A percentile compares a stretch with the other conserved stretches of the same genome.
These are phyloP conservation scores for Agrotis ipsilon DNA, from an alignment of 2,888 invertebrate species.

Conservation along the genomic window DNA sequence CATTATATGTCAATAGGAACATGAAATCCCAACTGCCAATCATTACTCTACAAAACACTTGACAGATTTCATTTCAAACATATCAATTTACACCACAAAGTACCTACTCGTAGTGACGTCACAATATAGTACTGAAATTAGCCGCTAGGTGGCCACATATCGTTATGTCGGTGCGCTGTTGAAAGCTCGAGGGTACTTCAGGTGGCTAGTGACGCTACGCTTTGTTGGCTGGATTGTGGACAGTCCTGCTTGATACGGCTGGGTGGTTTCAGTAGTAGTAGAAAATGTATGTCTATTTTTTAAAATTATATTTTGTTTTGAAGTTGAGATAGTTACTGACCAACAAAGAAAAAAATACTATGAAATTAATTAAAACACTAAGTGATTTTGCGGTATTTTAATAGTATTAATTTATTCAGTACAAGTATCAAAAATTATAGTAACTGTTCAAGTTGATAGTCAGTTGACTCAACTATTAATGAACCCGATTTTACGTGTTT, in stretches of 20 bases:
- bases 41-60: not conserved
- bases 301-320: not conserved
- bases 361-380: too few relatives aligned
- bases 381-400: too few relatives aligned
- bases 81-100: slow-evolving; percentile 12
- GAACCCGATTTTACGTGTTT: not conserved
- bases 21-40: not conserved
- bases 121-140: slow-evolving; percentile 40
- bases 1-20: too few relatives aligned
- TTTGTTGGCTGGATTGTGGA: not conserved
- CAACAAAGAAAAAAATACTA: too few relatives aligned
- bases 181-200: slow-evolving; percentile 30
- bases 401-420: too few relatives aligned
- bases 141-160: slow-evolving; percentile 40
- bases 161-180: slow-evolving; percentile 14
- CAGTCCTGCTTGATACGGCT: not conserved
- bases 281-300: not conserved
- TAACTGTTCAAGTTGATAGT: too few relatives aligned
- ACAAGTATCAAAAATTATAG: too few relatives aligned
- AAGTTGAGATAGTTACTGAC: not conserved
- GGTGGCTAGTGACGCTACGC: not conserved
- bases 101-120: slow-evolving; percentile 12
- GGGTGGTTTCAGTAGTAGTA: not conserved
- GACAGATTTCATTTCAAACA: slow-evolving; percentile 2
- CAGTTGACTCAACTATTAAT: too few relatives aligned